Evolutionary conservation across 2,888 invertebrate genomes (phyloP), one percentile per base, ranked within the genome.

Genomic region (Drosophila fungiperda): DNA sequence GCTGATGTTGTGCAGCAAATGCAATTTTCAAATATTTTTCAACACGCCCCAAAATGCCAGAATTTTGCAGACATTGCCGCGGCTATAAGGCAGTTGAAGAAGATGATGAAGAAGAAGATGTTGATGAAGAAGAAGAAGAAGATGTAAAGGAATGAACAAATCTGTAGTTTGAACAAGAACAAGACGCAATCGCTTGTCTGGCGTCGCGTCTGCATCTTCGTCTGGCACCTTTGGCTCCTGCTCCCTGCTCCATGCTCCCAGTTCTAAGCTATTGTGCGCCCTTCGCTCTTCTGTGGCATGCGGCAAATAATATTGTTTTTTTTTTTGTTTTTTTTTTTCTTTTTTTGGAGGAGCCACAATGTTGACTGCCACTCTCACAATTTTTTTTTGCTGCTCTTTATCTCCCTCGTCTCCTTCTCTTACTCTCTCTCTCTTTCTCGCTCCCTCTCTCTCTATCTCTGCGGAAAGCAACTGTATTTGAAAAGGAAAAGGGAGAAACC

Each of bases 391-490:
- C 45, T 15, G 5, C 55, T 57, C 38, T 57, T n/a, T 57, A n/a
- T 55, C 29, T 29, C 40, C 12, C 20, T 57, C 15, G 15, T n/a
- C 45, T 45, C 45, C 45, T 23, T 45, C 45, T 8, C 12, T 15
- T 45, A 23, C 20, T 40, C 55, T 55, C 48, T 38, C 38, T 38
- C 54, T n/a, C 12, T 26, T 4, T 54, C 7, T 26, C 12, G n/a
- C 5, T 26, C 38, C 5, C 5, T 26, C 20, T 57, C 40, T 12
- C 8, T 20, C 40, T 12, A 5, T 20, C 38, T 50, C 23, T 49
- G 67, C 78, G 82, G 90, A 91, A 91, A 90, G 89, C 88, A 92
- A 92, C 92, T 92, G 92, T 92, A 92, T 92, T 92, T 92, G 90
- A 92, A 92, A 92, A 92, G 92, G 87, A 92, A 92, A 92, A 92